Evolutionary conservation across 2,888 invertebrate genomes (phyloP), one percentile per base, ranked within the genome.

Genomic region (Germaria angustata): DNA sequence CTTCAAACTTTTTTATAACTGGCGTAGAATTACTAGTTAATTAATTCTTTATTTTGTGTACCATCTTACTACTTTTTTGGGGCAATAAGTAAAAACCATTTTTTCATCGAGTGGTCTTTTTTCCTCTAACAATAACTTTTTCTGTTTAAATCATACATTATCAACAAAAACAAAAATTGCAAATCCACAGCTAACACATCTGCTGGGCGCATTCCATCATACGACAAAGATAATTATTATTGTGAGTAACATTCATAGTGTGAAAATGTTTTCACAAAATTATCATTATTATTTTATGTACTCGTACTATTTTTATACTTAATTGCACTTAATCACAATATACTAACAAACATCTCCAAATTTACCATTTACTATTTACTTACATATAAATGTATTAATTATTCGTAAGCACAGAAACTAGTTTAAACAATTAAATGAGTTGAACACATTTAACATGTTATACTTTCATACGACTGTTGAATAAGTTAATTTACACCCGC

Each of bases 161-260:
- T 65, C 57, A 71, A 65, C 44, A 81, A 82, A 78, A 71, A 86
- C 32, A 57, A 68, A 81, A 82, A 88, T 89, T 90, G 91, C 91
- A 91, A 91, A 91, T 92, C 91, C 92, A 91, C 92, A 92, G 92
- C 92, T 90, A 92, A 92, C 91, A 92, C 92, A 87, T 92, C 91
- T 88, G 88, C 91, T 88, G 92, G 92, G 88, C 92, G 92, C 90
- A 89, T 91, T 87, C 92, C 92, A 88, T 91, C 90, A 87, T 91
- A 91, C 87, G 93, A 93, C 90, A 93, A 92, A 91, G 92, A 93
- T 88, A 87, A 92, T 85, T 93, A 93, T 89, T 93, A 93, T 91
- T 94, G 94, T 92, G 91, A 92, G 92, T 92, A 92, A 89, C 85
- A 85, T 86, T 85, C 81, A 68, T 75, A 72, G 59, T 72, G 63